Conservation (phyloP, 1,140 invertebrate species). For the Palaemon carinicauda region DNA sequence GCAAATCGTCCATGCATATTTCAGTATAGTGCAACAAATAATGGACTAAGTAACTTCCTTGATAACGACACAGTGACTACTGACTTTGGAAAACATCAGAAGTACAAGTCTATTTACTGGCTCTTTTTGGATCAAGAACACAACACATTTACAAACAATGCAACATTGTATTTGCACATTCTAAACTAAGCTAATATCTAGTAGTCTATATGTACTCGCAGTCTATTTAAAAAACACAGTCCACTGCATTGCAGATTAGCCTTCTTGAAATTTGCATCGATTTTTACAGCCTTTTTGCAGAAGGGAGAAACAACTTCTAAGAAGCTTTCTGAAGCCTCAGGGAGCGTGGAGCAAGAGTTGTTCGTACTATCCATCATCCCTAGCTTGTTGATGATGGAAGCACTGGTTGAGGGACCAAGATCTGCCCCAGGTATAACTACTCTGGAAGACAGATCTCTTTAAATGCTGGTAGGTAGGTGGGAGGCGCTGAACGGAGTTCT, state of each 20-base stretch:
- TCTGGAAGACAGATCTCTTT: neutral
- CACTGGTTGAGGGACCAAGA: neutral
- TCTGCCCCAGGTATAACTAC: neutral
- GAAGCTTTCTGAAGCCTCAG: neutral
- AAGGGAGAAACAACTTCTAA: neutral
- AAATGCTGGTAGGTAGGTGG: neutral
- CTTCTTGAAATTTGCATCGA: constrained; percentile 18
- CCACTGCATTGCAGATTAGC: too few relatives aligned
- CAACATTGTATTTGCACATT: too few relatives aligned
- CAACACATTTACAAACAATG: neutral
- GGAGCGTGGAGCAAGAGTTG: neutral
- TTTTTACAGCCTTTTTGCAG: constrained; percentile 13
- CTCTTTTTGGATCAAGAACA: neutral
- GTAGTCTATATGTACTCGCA: neutral
- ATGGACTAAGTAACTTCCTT: neutral
- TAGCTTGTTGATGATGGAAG: constrained; percentile 2
- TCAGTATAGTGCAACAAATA: neutral
- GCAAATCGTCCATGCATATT: neutral
- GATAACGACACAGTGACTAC: neutral
- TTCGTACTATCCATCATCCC: neutral
- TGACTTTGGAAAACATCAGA: neutral
- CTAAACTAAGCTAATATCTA: too few relatives aligned
- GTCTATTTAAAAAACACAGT: neutral
- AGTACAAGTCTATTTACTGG: neutral
- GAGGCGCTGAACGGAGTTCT: too few relatives aligned